Evolutionary conservation across 2,888 invertebrate genomes (phyloP).

Genomic region (Lasioglossum morio): DNA sequence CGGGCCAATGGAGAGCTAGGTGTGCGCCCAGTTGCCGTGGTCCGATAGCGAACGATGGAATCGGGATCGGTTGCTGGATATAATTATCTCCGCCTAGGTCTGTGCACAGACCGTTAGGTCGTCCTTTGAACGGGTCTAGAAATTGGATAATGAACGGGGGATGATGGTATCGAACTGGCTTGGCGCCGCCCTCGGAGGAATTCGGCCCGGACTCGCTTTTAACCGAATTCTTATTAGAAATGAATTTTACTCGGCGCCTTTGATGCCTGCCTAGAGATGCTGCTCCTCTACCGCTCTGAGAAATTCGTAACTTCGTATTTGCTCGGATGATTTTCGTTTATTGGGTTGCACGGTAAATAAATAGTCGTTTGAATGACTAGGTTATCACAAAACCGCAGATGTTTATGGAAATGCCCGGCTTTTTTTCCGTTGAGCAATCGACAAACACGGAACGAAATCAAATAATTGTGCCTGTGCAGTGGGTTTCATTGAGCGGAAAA

Average conservation of each 20-base stretch:
- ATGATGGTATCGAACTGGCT: constrained; percentile 28
- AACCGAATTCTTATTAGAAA: constrained; percentile 32
- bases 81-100: constrained; percentile 39
- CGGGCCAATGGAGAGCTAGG: not conserved
- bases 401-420: not conserved
- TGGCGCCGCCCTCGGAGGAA: not conserved
- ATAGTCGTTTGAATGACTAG: not conserved
- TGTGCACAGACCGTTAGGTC: constrained; percentile 5
- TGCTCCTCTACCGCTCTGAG: not conserved
- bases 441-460: not conserved
- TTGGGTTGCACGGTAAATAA: not conserved
- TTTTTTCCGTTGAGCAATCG: not conserved
- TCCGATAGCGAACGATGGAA: not conserved
- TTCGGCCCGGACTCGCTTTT: constrained; percentile 20
- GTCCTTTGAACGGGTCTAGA: constrained; percentile 35
- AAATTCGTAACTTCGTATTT: not conserved
- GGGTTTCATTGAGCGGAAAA: not conserved
- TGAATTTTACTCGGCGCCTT: constrained; percentile 26
- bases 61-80: constrained; percentile 24
- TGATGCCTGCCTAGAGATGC: not conserved
- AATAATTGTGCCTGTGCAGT: not conserved
- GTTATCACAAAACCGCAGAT: not conserved
- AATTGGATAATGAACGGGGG: constrained; percentile 44
- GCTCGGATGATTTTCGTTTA: not conserved
- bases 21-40: not conserved